Percentiles rank a stretch among this genome's conserved stretches.
These are phyloP conservation scores for Dione juno DNA, from an alignment of 2,888 invertebrate genomes.

Conservation along the genomic window DNA sequence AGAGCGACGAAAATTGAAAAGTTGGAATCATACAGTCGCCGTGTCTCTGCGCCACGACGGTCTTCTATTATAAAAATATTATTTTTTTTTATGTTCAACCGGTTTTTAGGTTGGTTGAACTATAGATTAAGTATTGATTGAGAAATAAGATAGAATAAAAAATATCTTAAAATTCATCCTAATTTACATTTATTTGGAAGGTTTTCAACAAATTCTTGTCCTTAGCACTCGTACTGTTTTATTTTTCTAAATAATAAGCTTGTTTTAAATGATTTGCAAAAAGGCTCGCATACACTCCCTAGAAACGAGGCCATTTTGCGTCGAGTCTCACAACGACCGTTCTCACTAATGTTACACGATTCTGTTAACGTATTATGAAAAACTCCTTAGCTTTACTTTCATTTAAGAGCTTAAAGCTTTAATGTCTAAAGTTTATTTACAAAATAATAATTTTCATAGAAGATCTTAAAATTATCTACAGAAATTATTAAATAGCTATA, in stretches of 20 bases:
- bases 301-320: constrained; percentile 26
- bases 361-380: constrained; percentile 33
- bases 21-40: too few relatives aligned
- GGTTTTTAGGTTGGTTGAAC: too few relatives aligned
- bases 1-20: too few relatives aligned
- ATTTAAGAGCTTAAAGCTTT: constrained; percentile 10
- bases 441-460: background rate
- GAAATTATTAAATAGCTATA: background rate
- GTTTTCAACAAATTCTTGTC: constrained; percentile 14
- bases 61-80: too few relatives aligned
- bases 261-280: constrained; percentile 34
- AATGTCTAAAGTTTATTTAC: constrained; percentile 3
- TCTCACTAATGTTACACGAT: constrained; percentile 33
- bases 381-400: constrained; percentile 18
- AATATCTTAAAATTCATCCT: background rate
- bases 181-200: constrained; percentile 9
- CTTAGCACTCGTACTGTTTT: constrained; percentile 9
- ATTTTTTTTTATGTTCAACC: too few relatives aligned
- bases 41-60: background rate
- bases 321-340: constrained; percentile 31
- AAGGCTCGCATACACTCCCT: constrained; percentile 30
- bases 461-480: background rate
- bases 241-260: constrained; percentile 33
- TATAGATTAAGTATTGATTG: too few relatives aligned
- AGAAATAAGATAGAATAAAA: too few relatives aligned